Percentiles rank a stretch among this genome's conserved stretches.
Evolutionary conservation across 2,113 vertebrate species (phyloP).

Genomic region (Hassar affinis): DNA sequence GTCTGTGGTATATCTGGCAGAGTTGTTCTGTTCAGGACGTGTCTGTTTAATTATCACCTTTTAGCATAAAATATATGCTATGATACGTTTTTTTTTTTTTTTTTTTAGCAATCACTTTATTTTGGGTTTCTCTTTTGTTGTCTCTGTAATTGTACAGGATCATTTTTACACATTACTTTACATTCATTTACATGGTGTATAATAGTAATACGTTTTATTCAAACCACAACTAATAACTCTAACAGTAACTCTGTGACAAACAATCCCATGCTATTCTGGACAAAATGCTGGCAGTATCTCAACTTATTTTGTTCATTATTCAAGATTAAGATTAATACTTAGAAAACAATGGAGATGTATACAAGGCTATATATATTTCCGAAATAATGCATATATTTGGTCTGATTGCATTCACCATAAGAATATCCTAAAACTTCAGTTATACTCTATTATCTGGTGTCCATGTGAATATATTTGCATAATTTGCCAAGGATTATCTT

Average conservation of each 20-base stretch:
- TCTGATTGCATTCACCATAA: slow-evolving; percentile 48
- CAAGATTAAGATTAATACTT: background rate
- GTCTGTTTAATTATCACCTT: background rate
- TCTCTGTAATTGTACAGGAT: background rate
- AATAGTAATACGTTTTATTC: background rate
- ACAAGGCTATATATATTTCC: too few species aligned
- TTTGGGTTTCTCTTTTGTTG: background rate
- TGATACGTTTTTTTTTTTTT: background rate
- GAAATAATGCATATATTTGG: background rate
- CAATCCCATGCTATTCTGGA: background rate
- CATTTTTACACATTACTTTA: background rate
- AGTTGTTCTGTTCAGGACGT: background rate
- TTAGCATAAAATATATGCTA: background rate
- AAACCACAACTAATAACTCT: slow-evolving; percentile 13
- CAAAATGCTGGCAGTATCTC: background rate
- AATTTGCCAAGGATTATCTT: slow-evolving; percentile 75
- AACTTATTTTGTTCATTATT: background rate
- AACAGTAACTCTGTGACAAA: too few species aligned
- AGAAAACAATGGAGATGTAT: background rate
- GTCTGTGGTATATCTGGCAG: background rate
- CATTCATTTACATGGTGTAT: background rate
- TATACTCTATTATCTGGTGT: slow-evolving; percentile 54
- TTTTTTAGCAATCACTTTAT: background rate
- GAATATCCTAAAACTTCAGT: background rate
- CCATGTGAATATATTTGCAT: slow-evolving; percentile 73